Percentiles rank a stretch among this genome's conserved stretches.
Conservation (phyloP, 2,113 vertebrate species). For the Myotis yumanensis region DNA sequence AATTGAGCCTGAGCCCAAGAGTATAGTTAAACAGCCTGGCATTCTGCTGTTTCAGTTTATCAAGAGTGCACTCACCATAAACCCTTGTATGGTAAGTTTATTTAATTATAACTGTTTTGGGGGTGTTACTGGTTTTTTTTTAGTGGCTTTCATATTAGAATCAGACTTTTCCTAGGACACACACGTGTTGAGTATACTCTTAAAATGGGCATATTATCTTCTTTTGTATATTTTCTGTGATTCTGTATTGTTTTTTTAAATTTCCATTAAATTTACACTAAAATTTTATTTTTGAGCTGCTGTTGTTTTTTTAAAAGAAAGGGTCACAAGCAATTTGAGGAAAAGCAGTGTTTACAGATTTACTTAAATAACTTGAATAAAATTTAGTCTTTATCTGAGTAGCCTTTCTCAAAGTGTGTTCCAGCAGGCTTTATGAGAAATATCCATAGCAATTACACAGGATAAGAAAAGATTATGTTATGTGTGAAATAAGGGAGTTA, state of each 20-base stretch:
- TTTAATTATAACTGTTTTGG: not conserved
- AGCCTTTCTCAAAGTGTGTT: slow-evolving; percentile 21
- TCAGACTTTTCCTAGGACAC: not conserved
- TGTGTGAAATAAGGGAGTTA: not conserved
- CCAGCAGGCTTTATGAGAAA: not conserved
- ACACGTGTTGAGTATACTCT: not conserved
- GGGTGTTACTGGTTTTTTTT: not conserved
- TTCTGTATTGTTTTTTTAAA: not conserved
- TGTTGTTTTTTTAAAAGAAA: slow-evolving; percentile 15
- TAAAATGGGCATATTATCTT: not conserved
- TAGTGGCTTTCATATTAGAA: slow-evolving; percentile 35
- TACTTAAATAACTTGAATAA: slow-evolving; percentile 37
- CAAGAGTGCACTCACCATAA: slow-evolving; percentile 97
- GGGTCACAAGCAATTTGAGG: not conserved
- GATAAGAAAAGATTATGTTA: not conserved
- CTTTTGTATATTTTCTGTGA: slow-evolving; percentile 34
- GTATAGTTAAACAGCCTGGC: slow-evolving; percentile 84
- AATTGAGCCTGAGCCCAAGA: slow-evolving; percentile 75
- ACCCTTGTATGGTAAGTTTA: slow-evolving; percentile 96
- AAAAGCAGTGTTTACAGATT: slow-evolving; percentile 15
- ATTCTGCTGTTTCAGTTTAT: slow-evolving; percentile 98
- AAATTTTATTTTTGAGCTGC: slow-evolving; percentile 45
- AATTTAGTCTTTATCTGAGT: slow-evolving; percentile 24
- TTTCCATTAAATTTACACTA: slow-evolving; percentile 4
- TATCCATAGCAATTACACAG: not conserved